Percentiles rank a stretch among this genome's conserved stretches.
Evolutionary conservation across 2,797 vertebrate genomes (phyloP).

Genomic region (Chaetodon trifasciatus): DNA sequence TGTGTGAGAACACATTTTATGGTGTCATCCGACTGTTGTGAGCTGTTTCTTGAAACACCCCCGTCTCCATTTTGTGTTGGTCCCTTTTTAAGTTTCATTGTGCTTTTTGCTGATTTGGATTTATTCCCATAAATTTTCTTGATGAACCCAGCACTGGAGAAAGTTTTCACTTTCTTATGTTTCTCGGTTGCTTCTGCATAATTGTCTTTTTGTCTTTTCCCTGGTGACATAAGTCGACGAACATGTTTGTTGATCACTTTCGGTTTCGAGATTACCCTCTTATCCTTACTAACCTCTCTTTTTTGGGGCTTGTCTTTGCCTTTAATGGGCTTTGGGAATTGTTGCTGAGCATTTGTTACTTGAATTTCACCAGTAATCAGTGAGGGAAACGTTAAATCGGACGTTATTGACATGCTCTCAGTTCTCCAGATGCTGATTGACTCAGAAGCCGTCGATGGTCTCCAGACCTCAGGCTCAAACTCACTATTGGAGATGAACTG

Average conservation of each 20-base stretch:
- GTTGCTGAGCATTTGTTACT: constrained; percentile 24
- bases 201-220: constrained; percentile 67
- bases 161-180: constrained; percentile 74
- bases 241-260: constrained; percentile 68
- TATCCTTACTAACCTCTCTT: constrained; percentile 41
- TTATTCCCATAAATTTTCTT: constrained; percentile 75
- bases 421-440: constrained; percentile 65
- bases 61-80: constrained; percentile 18
- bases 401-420: constrained; percentile 56
- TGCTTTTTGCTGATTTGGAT: constrained; percentile 69
- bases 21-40: constrained; percentile 14
- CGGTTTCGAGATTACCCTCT: constrained; percentile 54
- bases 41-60: constrained; percentile 24
- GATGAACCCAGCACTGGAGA: constrained; percentile 75
- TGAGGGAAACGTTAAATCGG: constrained; percentile 51
- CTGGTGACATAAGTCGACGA: constrained; percentile 48
- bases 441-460: constrained; percentile 71
- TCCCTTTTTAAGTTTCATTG: constrained; percentile 65
- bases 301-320: constrained; percentile 33
- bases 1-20: constrained; percentile 40
- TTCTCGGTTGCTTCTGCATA: constrained; percentile 47
- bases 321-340: constrained; percentile 33
- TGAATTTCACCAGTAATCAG: constrained; percentile 14
- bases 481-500: constrained; percentile 60
- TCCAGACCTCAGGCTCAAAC: constrained; percentile 61